phyloP scores from a whole-genome alignment of 2,888 invertebrate genomes.

The Alcis repandata region DNA sequence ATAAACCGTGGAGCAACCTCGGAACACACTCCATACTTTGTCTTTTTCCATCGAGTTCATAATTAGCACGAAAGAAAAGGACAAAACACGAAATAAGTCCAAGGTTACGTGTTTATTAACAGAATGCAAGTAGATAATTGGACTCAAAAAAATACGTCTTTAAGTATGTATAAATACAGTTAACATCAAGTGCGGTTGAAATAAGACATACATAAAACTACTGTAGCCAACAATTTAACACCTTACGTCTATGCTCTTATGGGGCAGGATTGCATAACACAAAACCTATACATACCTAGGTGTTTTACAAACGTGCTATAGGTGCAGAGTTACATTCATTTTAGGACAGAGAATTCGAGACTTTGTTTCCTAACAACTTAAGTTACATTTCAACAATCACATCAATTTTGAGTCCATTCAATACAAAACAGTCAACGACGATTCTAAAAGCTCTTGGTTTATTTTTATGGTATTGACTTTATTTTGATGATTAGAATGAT shows the following conservation, averaged over 20 bases:
- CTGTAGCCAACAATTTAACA: slow-evolving; percentile 12
- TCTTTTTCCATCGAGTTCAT: too few species aligned
- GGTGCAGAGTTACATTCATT: slow-evolving; percentile 14
- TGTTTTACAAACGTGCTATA: slow-evolving; percentile 37
- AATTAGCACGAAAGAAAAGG: too few species aligned
- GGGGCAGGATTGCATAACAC: slow-evolving; percentile 53
- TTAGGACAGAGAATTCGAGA: slow-evolving; percentile 22
- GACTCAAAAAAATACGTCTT: too few species aligned
- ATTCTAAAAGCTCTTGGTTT: neutral
- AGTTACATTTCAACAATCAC: slow-evolving; percentile 12
- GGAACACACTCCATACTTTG: too few species aligned
- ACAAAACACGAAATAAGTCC: too few species aligned
- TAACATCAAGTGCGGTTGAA: slow-evolving; percentile 22
- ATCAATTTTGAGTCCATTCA: slow-evolving; percentile 18
- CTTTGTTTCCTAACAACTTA: neutral
- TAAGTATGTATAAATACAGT: slow-evolving; percentile 13
- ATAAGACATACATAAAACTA: slow-evolving; percentile 20
- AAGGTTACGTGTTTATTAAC: too few species aligned
- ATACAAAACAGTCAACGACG: slow-evolving; percentile 27
- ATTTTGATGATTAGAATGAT: too few species aligned
- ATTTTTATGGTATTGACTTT: too few species aligned
- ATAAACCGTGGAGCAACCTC: too few species aligned
- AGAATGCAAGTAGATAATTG: too few species aligned
- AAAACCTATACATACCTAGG: slow-evolving; percentile 24
- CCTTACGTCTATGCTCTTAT: slow-evolving; percentile 39